Base-by-base conservation (phyloP, 2,888 invertebrate species). In the Troilus luridus region DNA sequence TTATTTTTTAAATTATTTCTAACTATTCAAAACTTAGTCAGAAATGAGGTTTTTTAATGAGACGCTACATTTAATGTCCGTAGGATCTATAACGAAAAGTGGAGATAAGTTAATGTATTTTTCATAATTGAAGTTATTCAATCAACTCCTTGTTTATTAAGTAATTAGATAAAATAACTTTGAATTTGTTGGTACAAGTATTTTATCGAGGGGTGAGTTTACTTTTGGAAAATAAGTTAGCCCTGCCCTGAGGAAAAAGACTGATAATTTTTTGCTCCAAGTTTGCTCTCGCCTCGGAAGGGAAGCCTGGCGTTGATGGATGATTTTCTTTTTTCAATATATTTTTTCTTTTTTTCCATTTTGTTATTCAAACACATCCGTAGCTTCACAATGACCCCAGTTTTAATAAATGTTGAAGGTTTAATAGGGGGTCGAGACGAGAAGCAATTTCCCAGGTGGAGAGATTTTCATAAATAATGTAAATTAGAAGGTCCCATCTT, bases 381-480 rank as follows among this genome's bases (percentile, higher is more conserved):
- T 27, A 24, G 72, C 27, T 41, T 41, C 72, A 27, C 41, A 77
- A 77, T 41, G 72, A 77, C 72, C 21, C 72, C 27, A 17, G 72
- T 77, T 77, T 77, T 77, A 77, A 77, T 77, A 77, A 77, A 77
- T 77, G 72, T 77, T 77, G 72, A 19, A 41, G 17, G 17, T 41
- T 27, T 27, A 17, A 77, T 41, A 77, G 27, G 7, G 9, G 19
- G 41, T 77, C 17, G 27, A 19, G 72, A 41, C 72, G 72, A 77
- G 72, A 77, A 77, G 72, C 72, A 77, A 77, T 77, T 77, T 77
- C 27, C 72, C 72, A 77, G 72, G 5, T 41, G 72, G 41, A 77
- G 72, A 77, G 72, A 77, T 77, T 77, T 77, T 77, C 72, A 77
- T 77, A 77, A 77, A 77, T 77, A 77, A 77, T 77, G 72, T 77